These are phyloP conservation scores for Cygnus atratus DNA, from an alignment of 2,113 vertebrate genomes.

Conservation along the genomic window DNA sequence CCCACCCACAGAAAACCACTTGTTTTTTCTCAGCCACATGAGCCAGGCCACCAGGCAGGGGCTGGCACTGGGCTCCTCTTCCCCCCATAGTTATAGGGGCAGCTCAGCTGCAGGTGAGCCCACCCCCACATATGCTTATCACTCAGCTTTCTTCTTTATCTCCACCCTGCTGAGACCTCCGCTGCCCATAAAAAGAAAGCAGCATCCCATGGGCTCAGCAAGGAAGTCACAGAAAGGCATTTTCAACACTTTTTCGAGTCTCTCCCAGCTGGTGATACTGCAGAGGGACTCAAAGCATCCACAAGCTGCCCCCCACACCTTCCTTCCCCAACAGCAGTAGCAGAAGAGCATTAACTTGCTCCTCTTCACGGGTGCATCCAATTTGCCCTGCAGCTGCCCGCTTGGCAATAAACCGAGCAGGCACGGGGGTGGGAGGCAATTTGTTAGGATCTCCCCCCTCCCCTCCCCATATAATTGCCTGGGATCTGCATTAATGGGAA, in stretches of 20 bases:
- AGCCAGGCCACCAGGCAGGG: background rate
- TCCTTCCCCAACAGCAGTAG: background rate
- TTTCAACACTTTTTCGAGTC: background rate
- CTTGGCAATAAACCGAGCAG: conserved; percentile 17
- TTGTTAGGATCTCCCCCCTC: conserved; percentile 34
- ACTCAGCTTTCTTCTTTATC: background rate
- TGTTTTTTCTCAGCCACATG: background rate
- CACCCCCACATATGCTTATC: background rate
- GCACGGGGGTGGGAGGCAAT: background rate
- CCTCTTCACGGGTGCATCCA: background rate
- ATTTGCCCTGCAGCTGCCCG: conserved; percentile 3
- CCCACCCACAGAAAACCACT: background rate
- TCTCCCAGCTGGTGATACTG: background rate
- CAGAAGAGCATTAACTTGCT: background rate
- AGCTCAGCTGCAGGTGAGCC: background rate
- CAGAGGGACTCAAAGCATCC: background rate
- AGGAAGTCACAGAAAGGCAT: background rate
- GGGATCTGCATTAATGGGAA: conserved; percentile 79
- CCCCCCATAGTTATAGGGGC: background rate
- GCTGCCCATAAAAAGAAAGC: background rate
- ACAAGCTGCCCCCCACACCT: background rate
- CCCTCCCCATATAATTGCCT: conserved; percentile 64
- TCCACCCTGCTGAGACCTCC: background rate
- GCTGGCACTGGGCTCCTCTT: background rate
- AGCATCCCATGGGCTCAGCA: background rate